Base-by-base conservation (phyloP, 2,113 vertebrate species). In the Philantomba maxwellii region DNA sequence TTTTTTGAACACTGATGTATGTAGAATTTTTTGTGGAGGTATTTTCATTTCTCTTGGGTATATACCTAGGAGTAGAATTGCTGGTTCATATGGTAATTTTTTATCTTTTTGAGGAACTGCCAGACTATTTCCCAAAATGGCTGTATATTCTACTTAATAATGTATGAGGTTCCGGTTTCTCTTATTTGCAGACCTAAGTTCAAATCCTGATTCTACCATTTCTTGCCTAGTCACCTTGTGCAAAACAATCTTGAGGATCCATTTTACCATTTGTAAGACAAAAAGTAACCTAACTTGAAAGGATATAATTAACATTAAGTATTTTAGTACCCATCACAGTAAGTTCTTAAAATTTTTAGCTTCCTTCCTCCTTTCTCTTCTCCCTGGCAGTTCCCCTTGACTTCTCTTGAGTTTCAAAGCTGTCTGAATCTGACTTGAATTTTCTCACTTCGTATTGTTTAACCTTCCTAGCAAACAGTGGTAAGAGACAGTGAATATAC, bases 181-280 rank as follows among this genome's bases (percentile, higher is more conserved):
- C 15, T 64, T 88, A 78, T 55, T 60, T 73, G 21, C 36, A 89
- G 25, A 49, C 57, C 7, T 55, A 81, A 92, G 43, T 94, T 94
- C 21, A 47, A 57, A 62, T 81, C 19, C 58, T 75, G 47, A 36
- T 86, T 92, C 30, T 75, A 49, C 70, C 30, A 49, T 94, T 95
- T 91, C 51, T 92, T 87, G 33, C 8, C 62, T 95, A 90, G 55
- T 94, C 45, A 58, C 36, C 17, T 91, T 58, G 85, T 47, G 39
- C 47, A 82, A 93, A 97, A 77, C 39, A 57, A 1, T 36, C 8
- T 82, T 57, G 19, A 39, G 62, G 47, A 84, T 39, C 39, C 7
- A 19, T 93, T 88, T 94, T 92, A 30, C 92, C 75, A 25, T 0
- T 91, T 89, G 64, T 95, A 64, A 95, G 87, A 96, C 43, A 81